A percentile compares a stretch with the other conserved stretches of the same genome.
Conservation (phyloP, 2,888 invertebrate species). For the Drosophila multiciliata region DNA sequence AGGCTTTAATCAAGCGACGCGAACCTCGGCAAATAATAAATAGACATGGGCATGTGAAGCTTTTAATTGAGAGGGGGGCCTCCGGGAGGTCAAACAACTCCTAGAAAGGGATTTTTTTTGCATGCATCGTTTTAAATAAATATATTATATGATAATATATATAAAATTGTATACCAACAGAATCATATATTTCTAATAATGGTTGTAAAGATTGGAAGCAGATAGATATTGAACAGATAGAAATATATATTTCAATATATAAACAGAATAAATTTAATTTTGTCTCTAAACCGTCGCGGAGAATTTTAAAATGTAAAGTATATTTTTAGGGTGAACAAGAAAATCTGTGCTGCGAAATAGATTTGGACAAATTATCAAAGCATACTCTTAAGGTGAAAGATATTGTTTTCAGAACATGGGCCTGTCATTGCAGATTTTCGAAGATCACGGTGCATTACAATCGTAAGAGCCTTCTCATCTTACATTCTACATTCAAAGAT, state of each 20-base stretch:
- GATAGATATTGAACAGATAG: no score
- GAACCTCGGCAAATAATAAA: neutral
- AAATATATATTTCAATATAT: no score
- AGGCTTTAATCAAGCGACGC: conserved; percentile 12
- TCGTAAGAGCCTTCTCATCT: neutral
- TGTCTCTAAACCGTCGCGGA: no score
- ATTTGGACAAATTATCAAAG: neutral
- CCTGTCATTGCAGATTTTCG: neutral
- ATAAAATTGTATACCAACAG: neutral
- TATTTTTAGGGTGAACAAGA: neutral
- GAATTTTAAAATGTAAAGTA: neutral
- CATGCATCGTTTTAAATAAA: neutral
- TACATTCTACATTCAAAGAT: neutral
- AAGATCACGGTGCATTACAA: neutral
- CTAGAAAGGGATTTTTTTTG: neutral
- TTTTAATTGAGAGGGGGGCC: neutral
- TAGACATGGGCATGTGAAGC: neutral
- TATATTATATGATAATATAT: neutral
- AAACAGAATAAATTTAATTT: no score
- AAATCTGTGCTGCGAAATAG: neutral
- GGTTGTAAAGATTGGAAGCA: no score
- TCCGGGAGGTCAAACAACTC: neutral
- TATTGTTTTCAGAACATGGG: neutral
- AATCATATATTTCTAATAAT: neutral
- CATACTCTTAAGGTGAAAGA: neutral